Evolutionary conservation across 2,888 invertebrate genomes (phyloP).

Genomic region (Tenthredo distinguenda): DNA sequence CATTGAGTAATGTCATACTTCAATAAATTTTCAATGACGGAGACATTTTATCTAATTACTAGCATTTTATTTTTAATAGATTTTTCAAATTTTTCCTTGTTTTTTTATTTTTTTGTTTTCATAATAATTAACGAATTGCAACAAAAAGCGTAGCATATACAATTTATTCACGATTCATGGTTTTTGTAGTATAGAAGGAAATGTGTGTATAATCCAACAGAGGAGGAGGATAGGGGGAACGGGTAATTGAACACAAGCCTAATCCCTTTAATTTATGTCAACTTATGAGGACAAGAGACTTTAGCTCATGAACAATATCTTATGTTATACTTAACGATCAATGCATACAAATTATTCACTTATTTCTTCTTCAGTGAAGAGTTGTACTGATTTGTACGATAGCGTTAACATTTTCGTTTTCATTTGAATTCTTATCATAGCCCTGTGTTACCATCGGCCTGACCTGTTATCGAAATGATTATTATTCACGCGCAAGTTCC

Average conservation of each 20-base stretch:
- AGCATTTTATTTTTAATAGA: slow-evolving; percentile 66
- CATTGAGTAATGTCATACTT: slow-evolving; percentile 38
- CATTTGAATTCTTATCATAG: slow-evolving; percentile 50
- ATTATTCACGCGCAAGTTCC: neutral
- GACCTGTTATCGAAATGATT: slow-evolving; percentile 35
- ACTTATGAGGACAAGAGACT: slow-evolving; percentile 1
- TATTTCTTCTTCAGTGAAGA: neutral
- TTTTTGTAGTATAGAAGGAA: slow-evolving; percentile 35
- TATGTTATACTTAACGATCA: slow-evolving; percentile 28
- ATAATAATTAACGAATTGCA: slow-evolving; percentile 66
- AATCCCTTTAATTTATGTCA: slow-evolving; percentile 22
- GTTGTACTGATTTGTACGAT: slow-evolving; percentile 32
- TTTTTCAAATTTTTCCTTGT: slow-evolving; percentile 28
- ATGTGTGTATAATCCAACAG: slow-evolving; percentile 29
- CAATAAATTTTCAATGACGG: slow-evolving; percentile 67
- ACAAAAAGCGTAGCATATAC: slow-evolving; percentile 73
- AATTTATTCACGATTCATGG: slow-evolving; percentile 63
- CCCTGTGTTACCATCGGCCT: slow-evolving; percentile 51
- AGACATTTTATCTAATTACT: slow-evolving; percentile 66
- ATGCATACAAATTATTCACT: slow-evolving; percentile 36
- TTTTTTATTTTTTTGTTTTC: slow-evolving; percentile 59
- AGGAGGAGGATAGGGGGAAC: neutral
- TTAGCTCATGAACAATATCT: slow-evolving; percentile 35
- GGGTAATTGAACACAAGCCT: neutral
- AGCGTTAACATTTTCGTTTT: slow-evolving; percentile 55